Evolutionary conservation across 1,140 invertebrate genomes (phyloP).

Genomic region (Aporrectodea caliginosa): DNA sequence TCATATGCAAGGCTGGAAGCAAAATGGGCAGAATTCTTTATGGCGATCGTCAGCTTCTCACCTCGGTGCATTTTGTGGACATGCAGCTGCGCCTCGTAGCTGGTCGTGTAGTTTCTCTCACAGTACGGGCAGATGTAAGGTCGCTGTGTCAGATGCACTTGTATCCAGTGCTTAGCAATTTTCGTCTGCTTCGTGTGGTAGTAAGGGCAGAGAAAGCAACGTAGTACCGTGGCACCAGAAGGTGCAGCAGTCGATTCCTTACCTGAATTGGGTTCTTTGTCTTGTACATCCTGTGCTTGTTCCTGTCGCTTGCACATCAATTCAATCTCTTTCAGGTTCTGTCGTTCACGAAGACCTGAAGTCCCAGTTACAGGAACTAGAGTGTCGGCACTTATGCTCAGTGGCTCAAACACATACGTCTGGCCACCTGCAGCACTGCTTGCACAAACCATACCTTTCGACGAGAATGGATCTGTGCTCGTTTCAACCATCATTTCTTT

Average conservation of each 20-base stretch:
- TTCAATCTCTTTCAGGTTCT: neutral
- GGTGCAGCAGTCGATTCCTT: neutral
- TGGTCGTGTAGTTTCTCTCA: conserved; percentile 6
- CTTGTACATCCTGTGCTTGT: too few species aligned
- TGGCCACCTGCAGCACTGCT: neutral
- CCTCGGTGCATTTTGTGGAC: conserved; percentile 16
- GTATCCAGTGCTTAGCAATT: conserved; percentile 19
- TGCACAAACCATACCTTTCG: too few species aligned
- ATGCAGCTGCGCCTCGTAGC: conserved; percentile 9
- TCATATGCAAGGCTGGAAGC: conserved; percentile 3
- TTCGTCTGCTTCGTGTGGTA: conserved; percentile 10
- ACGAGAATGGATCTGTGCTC: neutral
- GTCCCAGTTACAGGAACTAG: neutral
- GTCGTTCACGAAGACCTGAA: neutral
- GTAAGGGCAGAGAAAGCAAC: conserved; percentile 21
- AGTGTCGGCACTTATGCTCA: conserved; percentile 6
- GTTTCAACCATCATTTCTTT: neutral
- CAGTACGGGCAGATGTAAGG: conserved; percentile 23
- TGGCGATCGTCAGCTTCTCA: conserved; percentile 15
- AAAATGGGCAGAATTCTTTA: conserved; percentile 17
- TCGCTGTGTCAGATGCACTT: conserved; percentile 20
- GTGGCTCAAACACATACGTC: conserved; percentile 13
- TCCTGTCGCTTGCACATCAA: too few species aligned
- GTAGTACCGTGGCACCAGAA: neutral
- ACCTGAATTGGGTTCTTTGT: neutral